Percentiles rank a stretch among this genome's conserved stretches.
phyloP scores from a whole-genome alignment of 2,113 vertebrate genomes.

The Thamnaconus septentrionalis region DNA sequence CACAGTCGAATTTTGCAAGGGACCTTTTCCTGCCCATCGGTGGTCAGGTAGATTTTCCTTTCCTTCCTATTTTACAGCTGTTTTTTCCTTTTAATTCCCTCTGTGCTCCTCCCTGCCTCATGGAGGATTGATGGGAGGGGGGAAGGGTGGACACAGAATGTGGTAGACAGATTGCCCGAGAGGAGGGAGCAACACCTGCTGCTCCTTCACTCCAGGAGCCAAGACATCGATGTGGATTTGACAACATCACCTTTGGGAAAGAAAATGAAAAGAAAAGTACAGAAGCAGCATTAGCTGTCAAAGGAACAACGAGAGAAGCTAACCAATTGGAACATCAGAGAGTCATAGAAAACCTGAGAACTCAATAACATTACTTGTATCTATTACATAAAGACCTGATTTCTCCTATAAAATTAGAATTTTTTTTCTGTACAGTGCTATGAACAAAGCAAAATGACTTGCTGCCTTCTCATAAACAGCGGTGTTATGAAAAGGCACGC shows the following conservation, averaged over 20 bases:
- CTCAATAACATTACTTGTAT: slow-evolving; percentile 79
- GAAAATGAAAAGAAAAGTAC: slow-evolving; percentile 51
- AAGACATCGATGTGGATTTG: slow-evolving; percentile 71
- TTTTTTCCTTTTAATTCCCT: slow-evolving; percentile 10
- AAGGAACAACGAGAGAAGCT: slow-evolving; percentile 64
- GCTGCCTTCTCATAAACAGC: slow-evolving; percentile 76
- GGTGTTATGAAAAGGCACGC: slow-evolving; percentile 75
- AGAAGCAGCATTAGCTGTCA: slow-evolving; percentile 66
- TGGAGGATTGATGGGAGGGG: slow-evolving; percentile 50
- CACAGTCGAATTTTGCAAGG: background rate
- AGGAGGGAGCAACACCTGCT: slow-evolving; percentile 46
- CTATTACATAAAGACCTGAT: slow-evolving; percentile 83
- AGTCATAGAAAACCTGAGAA: slow-evolving; percentile 85
- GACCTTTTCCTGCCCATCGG: slow-evolving; percentile 18
- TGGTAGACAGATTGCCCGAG: slow-evolving; percentile 56
- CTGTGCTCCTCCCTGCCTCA: slow-evolving; percentile 40
- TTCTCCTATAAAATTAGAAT: slow-evolving; percentile 83
- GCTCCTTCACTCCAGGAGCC: slow-evolving; percentile 53
- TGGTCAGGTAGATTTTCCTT: slow-evolving; percentile 3
- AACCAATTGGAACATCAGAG: slow-evolving; percentile 74
- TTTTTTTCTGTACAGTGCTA: slow-evolving; percentile 80
- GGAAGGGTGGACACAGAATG: slow-evolving; percentile 56
- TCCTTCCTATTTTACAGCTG: slow-evolving; percentile 1
- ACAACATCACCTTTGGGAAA: slow-evolving; percentile 59
- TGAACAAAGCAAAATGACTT: slow-evolving; percentile 78